phyloP scores from a whole-genome alignment of 2,113 vertebrate genomes.

The Tonatia bakeri region DNA sequence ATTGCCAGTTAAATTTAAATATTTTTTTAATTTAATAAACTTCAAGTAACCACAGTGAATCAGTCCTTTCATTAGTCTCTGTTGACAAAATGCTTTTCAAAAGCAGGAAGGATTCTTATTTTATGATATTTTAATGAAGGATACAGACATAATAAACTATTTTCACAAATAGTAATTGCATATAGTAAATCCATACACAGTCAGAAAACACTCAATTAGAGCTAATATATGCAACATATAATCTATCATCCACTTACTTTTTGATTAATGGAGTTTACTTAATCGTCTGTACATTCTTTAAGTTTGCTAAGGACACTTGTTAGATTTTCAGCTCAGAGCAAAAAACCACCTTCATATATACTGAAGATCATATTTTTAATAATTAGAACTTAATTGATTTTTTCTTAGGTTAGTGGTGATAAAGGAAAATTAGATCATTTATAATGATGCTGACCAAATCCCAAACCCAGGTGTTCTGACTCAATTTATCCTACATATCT shows the following conservation, averaged over 20 bases:
- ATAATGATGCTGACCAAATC: background rate
- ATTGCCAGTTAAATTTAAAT: background rate
- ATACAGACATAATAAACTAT: background rate
- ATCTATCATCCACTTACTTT: background rate
- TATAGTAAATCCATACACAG: background rate
- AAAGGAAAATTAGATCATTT: constrained; percentile 9
- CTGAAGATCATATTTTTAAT: background rate
- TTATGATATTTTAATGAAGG: background rate
- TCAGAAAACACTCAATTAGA: background rate
- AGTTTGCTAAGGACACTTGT: background rate
- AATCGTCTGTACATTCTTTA: background rate
- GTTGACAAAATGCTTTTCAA: background rate
- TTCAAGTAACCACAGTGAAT: background rate
- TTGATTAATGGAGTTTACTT: background rate
- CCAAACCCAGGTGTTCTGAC: background rate
- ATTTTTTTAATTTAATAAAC: background rate
- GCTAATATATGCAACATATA: background rate
- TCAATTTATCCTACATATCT: background rate
- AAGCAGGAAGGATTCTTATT: background rate
- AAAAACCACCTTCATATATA: background rate
- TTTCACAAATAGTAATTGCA: background rate
- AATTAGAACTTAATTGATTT: background rate
- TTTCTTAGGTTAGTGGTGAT: background rate
- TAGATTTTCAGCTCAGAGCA: background rate
- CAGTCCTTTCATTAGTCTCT: background rate